A percentile compares a stretch with the other conserved stretches of the same genome.
Evolutionary conservation across 2,113 vertebrate species (phyloP).

Genomic region (Tyrannus savana): DNA sequence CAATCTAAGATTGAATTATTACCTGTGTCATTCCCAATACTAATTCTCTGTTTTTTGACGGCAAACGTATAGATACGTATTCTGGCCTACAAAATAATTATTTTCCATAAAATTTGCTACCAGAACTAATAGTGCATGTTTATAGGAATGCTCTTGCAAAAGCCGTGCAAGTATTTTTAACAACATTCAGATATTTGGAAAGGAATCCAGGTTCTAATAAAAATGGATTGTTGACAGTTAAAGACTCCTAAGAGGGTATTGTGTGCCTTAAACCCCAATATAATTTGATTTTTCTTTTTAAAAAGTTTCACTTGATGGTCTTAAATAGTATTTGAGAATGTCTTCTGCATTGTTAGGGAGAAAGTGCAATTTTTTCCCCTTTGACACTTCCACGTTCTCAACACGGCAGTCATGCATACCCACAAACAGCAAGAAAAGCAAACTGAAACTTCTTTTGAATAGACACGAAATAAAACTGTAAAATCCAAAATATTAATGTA

Average conservation of each 20-base stretch:
- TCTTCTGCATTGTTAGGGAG: neutral
- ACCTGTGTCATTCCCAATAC: neutral
- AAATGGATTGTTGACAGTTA: neutral
- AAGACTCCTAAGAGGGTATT: neutral
- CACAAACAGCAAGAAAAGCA: neutral
- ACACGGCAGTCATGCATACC: neutral
- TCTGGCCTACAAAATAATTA: neutral
- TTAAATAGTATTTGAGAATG: neutral
- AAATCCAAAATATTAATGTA: neutral
- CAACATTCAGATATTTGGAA: neutral
- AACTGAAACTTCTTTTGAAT: neutral
- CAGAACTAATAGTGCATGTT: neutral
- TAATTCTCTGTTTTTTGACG: neutral
- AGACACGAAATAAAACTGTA: neutral
- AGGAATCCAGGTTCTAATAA: neutral
- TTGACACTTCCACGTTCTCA: neutral
- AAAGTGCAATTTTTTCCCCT: neutral
- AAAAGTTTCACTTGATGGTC: neutral
- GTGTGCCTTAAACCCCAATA: neutral
- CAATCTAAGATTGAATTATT: neutral
- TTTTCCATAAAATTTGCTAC: neutral
- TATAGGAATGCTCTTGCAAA: neutral
- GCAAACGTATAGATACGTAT: accelerated
- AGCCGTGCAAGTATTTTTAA: neutral
- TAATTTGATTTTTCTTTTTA: neutral